A percentile compares a stretch with the other conserved stretches of the same genome.
phyloP scores from a whole-genome alignment of 2,888 invertebrate genomes.

The Hyposoter didymator region DNA sequence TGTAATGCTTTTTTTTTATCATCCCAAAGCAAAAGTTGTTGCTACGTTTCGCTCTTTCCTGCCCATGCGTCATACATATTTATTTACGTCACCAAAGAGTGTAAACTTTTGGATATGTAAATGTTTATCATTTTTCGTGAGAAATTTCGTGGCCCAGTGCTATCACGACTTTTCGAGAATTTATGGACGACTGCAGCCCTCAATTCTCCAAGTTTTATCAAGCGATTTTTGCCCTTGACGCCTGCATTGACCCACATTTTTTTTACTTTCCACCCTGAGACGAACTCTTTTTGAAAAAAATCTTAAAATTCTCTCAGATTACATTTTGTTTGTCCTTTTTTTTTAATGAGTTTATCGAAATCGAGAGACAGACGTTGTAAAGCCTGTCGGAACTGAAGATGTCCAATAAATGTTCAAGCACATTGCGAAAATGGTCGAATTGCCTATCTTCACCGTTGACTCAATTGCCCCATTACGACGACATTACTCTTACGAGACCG shows the following conservation, averaged over 20 bases:
- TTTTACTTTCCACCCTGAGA: background rate
- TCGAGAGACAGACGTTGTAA: background rate
- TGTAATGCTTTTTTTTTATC: slow-evolving; percentile 1
- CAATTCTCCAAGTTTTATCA: background rate
- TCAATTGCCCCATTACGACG: background rate
- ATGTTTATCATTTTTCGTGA: background rate
- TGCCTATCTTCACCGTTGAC: background rate
- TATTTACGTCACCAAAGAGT: background rate
- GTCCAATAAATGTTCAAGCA: background rate
- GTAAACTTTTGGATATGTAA: background rate
- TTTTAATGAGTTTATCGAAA: background rate
- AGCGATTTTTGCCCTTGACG: background rate
- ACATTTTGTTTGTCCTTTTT: background rate
- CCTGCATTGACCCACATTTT: slow-evolving; percentile 10
- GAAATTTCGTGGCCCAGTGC: background rate
- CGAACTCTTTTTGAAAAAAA: background rate
- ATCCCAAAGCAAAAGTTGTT: slow-evolving; percentile 17
- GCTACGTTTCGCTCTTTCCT: slow-evolving; percentile 4
- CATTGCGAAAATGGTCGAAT: background rate
- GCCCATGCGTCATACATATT: background rate
- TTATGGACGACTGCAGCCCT: background rate
- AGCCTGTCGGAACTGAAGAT: background rate
- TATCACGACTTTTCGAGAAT: background rate
- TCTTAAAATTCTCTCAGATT: no score
- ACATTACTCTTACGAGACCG: background rate